Evolutionary conservation across 2,113 vertebrate species (phyloP), one percentile per base, ranked within the genome.

Genomic region (Oriolus oriolus): DNA sequence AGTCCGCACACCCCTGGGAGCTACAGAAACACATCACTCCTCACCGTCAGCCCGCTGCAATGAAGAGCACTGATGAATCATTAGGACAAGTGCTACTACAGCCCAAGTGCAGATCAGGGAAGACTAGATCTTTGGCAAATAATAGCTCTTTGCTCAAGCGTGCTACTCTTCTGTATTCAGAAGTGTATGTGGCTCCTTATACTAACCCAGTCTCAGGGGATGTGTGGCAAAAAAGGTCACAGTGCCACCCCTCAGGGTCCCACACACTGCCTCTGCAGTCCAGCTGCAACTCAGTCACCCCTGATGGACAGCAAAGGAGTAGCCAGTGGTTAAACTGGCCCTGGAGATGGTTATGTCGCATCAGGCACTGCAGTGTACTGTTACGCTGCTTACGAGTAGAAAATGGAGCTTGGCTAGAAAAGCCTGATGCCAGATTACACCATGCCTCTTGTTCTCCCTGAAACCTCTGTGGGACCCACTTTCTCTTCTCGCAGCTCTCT

Each of bases 81-180:
- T 96, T 95, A 95, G 71, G 60, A 78, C 79, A 85, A 96, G 93
- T 88, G 90, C 93, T 95, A 70, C 91, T 96, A 93, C 84, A 96
- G 84, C 93, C 95, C 84, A 88, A 95, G 93, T 78, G 78, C 90
- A 94, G 93, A 95, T 95, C 95, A 96, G 86, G 85, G 76, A 95
- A 95, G 87, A 81, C 66, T 73, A 95, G 91, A 91, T 74, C 89
- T 79, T 76, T 61, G 57, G 80, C 78, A 94, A 89, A 96, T 92
- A 87, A 84, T 8, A 89, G 66, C 93, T 94, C 83, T 93, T 92
- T 56, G 66, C 86, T 96, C 42, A 68, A 94, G 74, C 52, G 27
- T 14, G 9, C 42, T 69, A 8, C 57, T 92, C 66, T 66, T 86
- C 87, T 82, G 20, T 52, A 60, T 86, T 79, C 85, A 73, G 19